Base-by-base conservation (phyloP, 2,113 vertebrate genomes). In the Centrocercus urophasianus region DNA sequence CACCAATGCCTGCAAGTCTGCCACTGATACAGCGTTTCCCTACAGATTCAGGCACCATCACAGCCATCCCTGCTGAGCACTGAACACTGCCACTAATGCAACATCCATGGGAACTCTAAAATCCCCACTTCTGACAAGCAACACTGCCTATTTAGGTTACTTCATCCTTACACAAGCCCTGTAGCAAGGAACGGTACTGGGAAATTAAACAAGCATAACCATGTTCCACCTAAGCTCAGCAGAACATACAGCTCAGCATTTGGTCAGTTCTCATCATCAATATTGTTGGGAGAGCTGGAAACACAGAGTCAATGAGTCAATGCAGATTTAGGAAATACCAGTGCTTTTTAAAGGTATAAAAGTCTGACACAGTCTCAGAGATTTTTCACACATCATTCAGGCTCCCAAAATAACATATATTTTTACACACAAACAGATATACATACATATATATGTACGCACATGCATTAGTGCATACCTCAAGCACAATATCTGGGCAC, bases 101-200 rank as follows among this genome's bases (percentile, higher is more conserved):
- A 40, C 7, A 28, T 6, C 28, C 52, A 30, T n/a, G 18, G 36
- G 20, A 92, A 66, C 14, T 20, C 40, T 21, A 7, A 81, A 84
- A 82, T 65, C 10, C 63, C 19, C 8, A 1, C 27, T 75, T 28
- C 40, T 75, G 48, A 22, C 22, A 54, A 67, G 25, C 42, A 64
- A 4, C 1, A 0, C 8, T 25, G 8, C 32, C n/a, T 70, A 1
- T 52, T 45, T 18, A 42, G 12, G 50, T 50, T 70, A 57, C 18
- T 90, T 52, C 30, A 84, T 27, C 47, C 57, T 47, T n/a, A 25
- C 84, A 59, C 5, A 72, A 87, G 4, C 24, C 50, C 45, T 30
- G 0, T 45, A 8, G 40, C 54, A 84, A 57, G 45, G 64, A 36
- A 4, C 13, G 40, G 5, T 54, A 71, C 32, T n/a, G 20, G 8